A percentile compares a stretch with the other conserved stretches of the same genome.
Conservation (phyloP, 2,113 vertebrate species). For the Campylomormyrus tamandua region DNA sequence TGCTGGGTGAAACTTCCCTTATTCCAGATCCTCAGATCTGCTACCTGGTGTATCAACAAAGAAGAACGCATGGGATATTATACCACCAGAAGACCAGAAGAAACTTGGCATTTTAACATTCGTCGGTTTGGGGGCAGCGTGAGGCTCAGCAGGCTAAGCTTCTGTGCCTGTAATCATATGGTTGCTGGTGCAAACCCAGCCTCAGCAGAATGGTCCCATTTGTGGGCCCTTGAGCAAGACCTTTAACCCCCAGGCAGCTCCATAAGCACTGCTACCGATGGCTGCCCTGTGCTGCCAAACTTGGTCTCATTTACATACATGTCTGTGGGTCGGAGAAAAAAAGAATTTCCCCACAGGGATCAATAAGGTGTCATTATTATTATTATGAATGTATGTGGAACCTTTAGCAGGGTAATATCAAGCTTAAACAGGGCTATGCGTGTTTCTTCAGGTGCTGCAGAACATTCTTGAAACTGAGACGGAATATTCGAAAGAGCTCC, state of each 20-base stretch:
- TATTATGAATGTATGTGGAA: not conserved
- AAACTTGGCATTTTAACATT: not conserved
- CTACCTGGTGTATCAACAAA: not conserved
- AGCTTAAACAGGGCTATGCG: not conserved
- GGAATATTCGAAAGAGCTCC: conserved; percentile 86
- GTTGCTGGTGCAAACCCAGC: not conserved
- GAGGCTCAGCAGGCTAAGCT: not conserved
- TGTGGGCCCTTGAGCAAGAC: not conserved
- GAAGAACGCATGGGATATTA: not conserved
- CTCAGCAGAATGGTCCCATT: not conserved
- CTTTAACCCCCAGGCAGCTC: not conserved
- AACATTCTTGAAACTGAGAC: conserved; percentile 94
- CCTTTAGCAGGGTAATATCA: not conserved
- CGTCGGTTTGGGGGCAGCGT: not conserved
- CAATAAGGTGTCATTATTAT: not conserved
- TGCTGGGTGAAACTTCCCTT: not conserved
- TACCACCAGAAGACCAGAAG: not conserved
- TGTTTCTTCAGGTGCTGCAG: conserved; percentile 76
- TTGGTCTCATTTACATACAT: not conserved
- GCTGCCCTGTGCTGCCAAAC: not conserved
- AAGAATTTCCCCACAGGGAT: not conserved
- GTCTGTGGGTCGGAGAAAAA: not conserved
- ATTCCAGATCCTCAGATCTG: not conserved
- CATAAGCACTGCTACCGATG: not conserved
- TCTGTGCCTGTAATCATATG: not conserved